A percentile compares a stretch with the other conserved stretches of the same genome.
These are phyloP conservation scores for Drosophila repletoides DNA, from an alignment of 1,140 invertebrate genomes.

Conservation along the genomic window DNA sequence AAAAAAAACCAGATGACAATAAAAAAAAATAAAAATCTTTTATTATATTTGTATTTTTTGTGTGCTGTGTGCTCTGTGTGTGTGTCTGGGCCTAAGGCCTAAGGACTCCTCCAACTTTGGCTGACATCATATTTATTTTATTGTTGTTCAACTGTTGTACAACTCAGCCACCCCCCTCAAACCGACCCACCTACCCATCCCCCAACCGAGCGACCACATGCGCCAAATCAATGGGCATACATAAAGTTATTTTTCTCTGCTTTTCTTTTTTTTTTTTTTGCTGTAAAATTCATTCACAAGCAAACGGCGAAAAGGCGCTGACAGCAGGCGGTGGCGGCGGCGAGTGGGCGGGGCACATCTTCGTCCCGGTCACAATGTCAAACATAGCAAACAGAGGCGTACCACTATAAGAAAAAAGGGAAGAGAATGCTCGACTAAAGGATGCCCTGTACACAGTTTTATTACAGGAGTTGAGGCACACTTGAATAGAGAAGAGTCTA, in stretches of 20 bases:
- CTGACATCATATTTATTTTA: slow-evolving; percentile 74
- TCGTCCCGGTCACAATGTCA: slow-evolving; percentile 68
- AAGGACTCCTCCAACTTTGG: slow-evolving; percentile 30
- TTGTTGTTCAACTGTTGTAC: slow-evolving; percentile 37
- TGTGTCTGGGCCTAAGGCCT: not conserved
- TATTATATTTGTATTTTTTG: slow-evolving; percentile 1
- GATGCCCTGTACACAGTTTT: too few species aligned
- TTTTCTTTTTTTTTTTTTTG: slow-evolving; percentile 31
- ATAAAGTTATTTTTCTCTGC: too few species aligned
- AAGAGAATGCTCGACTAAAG: too few species aligned
- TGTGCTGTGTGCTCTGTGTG: not conserved
- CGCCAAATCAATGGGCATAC: slow-evolving; percentile 43
- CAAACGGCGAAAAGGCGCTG: slow-evolving; percentile 8
- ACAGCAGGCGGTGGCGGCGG: slow-evolving; percentile 20
- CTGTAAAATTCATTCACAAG: slow-evolving; percentile 64
- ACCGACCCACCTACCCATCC: too few species aligned
- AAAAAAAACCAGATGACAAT: slow-evolving; percentile 13
- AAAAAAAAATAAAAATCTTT: slow-evolving; percentile 19
- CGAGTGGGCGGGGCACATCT: slow-evolving; percentile 5
- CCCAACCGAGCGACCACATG: too few species aligned
- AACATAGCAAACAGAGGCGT: slow-evolving; percentile 54
- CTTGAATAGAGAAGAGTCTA: too few species aligned
- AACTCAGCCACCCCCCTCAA: slow-evolving; percentile 6
- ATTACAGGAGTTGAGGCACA: too few species aligned
- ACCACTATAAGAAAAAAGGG: slow-evolving; percentile 32